These are phyloP conservation scores for Drosophila nigromelanica DNA, from an alignment of 1,140 invertebrate species.

Conservation along the genomic window DNA sequence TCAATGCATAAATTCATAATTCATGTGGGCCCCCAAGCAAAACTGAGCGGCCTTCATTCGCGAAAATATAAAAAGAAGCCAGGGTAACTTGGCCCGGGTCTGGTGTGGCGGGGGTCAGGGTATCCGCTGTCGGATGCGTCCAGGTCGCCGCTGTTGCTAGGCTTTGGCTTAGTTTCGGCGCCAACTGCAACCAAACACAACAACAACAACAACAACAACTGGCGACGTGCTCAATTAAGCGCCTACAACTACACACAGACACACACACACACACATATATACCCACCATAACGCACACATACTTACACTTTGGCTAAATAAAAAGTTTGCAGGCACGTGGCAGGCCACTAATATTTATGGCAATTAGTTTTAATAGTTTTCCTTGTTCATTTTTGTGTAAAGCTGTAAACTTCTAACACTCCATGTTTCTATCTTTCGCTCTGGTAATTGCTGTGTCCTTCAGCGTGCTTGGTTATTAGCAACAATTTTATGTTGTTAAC, in stretches of 20 bases:
- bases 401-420: conserved; percentile 60
- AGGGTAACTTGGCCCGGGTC: not conserved
- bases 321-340: conserved; percentile 72
- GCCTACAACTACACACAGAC: conserved; percentile 15
- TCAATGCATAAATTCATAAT: conserved; percentile 82
- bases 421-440: not conserved
- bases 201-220: conserved; percentile 49
- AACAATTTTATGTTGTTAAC: conserved; percentile 70
- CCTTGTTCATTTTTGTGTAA: conserved; percentile 73
- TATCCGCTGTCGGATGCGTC: conserved; percentile 15
- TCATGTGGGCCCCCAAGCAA: conserved; percentile 57
- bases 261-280: conserved; percentile 9
- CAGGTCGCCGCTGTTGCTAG: conserved; percentile 20
- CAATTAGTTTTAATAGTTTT: conserved; percentile 81
- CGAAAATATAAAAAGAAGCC: conserved; percentile 24
- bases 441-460: conserved; percentile 9
- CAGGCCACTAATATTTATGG: conserved; percentile 78
- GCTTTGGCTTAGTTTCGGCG: conserved; percentile 49
- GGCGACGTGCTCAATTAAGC: conserved; percentile 77
- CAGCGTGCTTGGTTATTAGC: conserved; percentile 28
- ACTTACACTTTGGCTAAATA: conserved; percentile 12
- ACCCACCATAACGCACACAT: conserved; percentile 3
- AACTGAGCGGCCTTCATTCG: conserved; percentile 37
- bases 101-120: not conserved
- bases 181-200: conserved; percentile 49